A percentile compares a stretch with the other conserved stretches of the same genome.
phyloP scores from a whole-genome alignment of 2,797 vertebrate species.

The Falco concolor region DNA sequence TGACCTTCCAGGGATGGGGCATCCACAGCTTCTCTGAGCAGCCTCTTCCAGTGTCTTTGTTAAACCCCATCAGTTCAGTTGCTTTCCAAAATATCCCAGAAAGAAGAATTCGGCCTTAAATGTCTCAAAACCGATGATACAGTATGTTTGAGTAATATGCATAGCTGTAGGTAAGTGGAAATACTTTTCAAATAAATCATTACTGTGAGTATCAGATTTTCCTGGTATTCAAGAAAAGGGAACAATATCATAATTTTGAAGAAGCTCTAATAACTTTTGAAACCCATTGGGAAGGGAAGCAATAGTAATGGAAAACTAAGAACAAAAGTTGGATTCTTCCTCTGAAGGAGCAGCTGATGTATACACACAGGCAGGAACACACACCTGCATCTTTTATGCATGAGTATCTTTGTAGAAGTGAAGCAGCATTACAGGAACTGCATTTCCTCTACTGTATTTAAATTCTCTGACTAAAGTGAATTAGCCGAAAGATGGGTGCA shows the following conservation, averaged over 20 bases:
- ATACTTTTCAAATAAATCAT: background rate
- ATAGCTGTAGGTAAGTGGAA: background rate
- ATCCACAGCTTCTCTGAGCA: no score
- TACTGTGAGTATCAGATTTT: constrained; percentile 4
- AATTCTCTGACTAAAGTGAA: background rate
- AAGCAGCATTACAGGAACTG: background rate
- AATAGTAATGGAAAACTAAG: constrained; percentile 9
- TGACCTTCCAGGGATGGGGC: no score
- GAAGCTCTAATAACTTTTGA: background rate
- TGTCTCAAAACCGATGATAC: background rate
- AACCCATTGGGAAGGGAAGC: background rate
- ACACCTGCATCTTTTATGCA: background rate
- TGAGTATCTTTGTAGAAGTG: background rate
- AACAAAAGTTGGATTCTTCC: background rate
- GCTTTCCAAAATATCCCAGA: background rate
- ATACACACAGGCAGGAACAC: background rate
- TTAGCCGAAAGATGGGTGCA: background rate
- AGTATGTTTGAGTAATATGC: background rate
- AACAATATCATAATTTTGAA: background rate
- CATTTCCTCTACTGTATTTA: background rate
- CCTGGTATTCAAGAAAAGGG: background rate
- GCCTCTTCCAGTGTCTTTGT: background rate
- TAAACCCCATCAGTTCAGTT: background rate
- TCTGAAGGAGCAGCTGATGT: background rate
- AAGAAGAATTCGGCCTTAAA: background rate